Conservation (phyloP, 2,888 invertebrate genomes). For the Dusona sp. region DNA sequence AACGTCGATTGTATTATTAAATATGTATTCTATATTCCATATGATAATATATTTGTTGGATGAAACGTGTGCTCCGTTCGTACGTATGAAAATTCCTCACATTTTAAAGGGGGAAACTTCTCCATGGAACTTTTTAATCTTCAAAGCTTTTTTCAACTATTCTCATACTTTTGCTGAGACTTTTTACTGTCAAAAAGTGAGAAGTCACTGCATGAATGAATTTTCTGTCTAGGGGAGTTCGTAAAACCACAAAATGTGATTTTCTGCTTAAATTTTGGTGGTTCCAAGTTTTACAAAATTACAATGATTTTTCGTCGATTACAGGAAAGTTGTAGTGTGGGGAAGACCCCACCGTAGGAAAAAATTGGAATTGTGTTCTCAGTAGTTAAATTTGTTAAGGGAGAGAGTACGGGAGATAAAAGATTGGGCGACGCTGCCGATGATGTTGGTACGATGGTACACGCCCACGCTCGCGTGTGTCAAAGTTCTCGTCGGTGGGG, state of each 20-base stretch:
- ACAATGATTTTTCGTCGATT: background rate
- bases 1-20: background rate
- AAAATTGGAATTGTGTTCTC: background rate
- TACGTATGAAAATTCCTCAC: background rate
- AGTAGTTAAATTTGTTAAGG: background rate
- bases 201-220: no score
- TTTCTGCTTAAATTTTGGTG: no score
- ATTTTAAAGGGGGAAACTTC: background rate
- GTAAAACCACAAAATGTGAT: no score
- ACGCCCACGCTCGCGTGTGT: slow-evolving; percentile 43
- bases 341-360: no score
- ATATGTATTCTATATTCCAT: background rate
- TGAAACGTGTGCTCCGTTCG: background rate
- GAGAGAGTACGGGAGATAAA: background rate
- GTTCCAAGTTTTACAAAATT: background rate
- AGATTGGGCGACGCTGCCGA: slow-evolving; percentile 1
- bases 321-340: no score
- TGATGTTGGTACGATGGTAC: background rate
- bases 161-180: no score
- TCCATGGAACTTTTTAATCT: background rate
- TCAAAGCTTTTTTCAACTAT: no score
- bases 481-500: slow-evolving; percentile 86
- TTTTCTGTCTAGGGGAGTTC: no score
- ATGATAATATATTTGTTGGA: slow-evolving; percentile 17
- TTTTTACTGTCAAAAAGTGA: no score